These are phyloP conservation scores for Lomographa bimaculata DNA, from an alignment of 2,888 invertebrate species.

Conservation along the genomic window DNA sequence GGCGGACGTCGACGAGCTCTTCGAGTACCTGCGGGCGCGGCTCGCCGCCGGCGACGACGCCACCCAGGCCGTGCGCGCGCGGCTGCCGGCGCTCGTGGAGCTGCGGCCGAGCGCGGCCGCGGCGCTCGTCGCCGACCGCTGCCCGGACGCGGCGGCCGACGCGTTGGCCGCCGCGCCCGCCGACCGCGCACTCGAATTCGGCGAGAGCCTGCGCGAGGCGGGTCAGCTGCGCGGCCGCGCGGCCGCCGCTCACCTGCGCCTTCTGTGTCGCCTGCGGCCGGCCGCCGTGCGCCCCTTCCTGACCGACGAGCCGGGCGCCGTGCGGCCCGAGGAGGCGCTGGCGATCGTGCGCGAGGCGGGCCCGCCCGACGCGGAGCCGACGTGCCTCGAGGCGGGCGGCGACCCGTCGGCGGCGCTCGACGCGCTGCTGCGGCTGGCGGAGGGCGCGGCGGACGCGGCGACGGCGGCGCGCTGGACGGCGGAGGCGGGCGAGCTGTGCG, in stretches of 20 bases:
- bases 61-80: slow-evolving; percentile 25
- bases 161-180: slow-evolving; percentile 45
- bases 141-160: slow-evolving; percentile 45
- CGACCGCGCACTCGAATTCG: slow-evolving; percentile 44
- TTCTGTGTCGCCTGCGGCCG: slow-evolving; percentile 54
- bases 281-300: slow-evolving; percentile 55
- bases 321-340: slow-evolving; percentile 71
- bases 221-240: slow-evolving; percentile 47
- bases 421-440: slow-evolving; percentile 49
- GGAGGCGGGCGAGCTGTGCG: slow-evolving; percentile 58
- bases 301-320: slow-evolving; percentile 51
- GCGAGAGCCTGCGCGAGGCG: slow-evolving; percentile 45
- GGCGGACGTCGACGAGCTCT: slow-evolving; percentile 63
- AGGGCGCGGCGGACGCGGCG: slow-evolving; percentile 30
- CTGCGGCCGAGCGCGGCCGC: slow-evolving; percentile 62
- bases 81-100: slow-evolving; percentile 49
- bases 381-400: slow-evolving; percentile 68
- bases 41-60: slow-evolving; percentile 38
- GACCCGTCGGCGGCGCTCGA: slow-evolving; percentile 66
- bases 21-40: slow-evolving; percentile 56
- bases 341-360: slow-evolving; percentile 53
- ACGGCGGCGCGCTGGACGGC: slow-evolving; percentile 33
- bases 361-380: slow-evolving; percentile 59
- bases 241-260: slow-evolving; percentile 55
- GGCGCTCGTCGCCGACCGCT: slow-evolving; percentile 51